A percentile compares a stretch with the other conserved stretches of the same genome.
These are phyloP conservation scores for Gambusia yucatana DNA, from an alignment of 2,797 vertebrate genomes.

Conservation along the genomic window DNA sequence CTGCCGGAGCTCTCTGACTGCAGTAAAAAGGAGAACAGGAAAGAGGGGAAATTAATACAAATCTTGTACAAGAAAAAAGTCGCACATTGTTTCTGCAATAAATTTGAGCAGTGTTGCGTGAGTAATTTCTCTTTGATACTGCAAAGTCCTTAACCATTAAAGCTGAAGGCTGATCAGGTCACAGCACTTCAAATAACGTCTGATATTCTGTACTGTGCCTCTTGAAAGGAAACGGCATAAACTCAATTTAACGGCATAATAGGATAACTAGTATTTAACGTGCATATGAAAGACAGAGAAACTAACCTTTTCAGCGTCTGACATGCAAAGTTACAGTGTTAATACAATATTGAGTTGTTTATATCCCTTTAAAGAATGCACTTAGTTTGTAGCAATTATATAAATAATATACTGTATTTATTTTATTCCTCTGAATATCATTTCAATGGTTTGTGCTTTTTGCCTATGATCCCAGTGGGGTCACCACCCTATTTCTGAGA, in stretches of 20 bases:
- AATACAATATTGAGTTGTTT: neutral
- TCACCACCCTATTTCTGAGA: neutral
- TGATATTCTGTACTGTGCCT: conserved; percentile 6
- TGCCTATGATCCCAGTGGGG: neutral
- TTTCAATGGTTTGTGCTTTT: neutral
- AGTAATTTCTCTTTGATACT: neutral
- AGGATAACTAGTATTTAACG: conserved; percentile 64
- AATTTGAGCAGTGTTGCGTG: conserved; percentile 20
- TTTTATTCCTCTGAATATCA: neutral
- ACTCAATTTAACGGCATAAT: conserved; percentile 44
- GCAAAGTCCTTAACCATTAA: conserved; percentile 37
- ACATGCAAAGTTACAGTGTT: neutral
- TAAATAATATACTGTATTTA: neutral
- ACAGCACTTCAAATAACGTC: conserved; percentile 6
- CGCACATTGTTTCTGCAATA: conserved; percentile 28
- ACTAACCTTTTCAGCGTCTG: neutral
- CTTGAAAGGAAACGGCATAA: conserved; percentile 40
- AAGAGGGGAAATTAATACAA: conserved; percentile 21
- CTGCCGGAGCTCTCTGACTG: conserved; percentile 1
- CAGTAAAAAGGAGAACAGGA: conserved; percentile 21
- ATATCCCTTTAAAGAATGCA: neutral
- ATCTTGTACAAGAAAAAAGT: neutral
- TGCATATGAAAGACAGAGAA: neutral
- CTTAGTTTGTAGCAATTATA: neutral
- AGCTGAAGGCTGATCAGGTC: conserved; percentile 33